Percentiles rank a stretch among this genome's conserved stretches.
phyloP scores from a whole-genome alignment of 2,888 invertebrate species.

The Portevinia maculata region DNA sequence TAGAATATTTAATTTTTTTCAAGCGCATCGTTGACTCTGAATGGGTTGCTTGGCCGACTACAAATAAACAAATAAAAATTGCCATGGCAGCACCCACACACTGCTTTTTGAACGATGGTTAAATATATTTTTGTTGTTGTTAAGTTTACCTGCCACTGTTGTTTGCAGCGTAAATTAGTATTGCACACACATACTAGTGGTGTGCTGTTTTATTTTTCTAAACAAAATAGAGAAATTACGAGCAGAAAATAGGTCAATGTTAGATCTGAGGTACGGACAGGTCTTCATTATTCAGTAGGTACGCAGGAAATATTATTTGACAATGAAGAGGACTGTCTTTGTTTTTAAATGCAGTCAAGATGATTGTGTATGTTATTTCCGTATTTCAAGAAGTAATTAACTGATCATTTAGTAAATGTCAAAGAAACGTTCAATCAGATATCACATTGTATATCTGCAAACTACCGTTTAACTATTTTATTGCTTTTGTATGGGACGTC shows the following conservation, averaged over 20 bases:
- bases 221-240: constrained; percentile 32
- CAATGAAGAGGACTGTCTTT: not conserved
- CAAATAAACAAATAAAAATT: constrained; percentile 27
- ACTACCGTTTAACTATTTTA: constrained; percentile 12
- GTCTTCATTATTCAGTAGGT: not conserved
- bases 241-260: constrained; percentile 65
- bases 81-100: constrained; percentile 2
- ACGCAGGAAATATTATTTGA: constrained; percentile 41
- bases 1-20: constrained; percentile 53
- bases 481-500: constrained; percentile 12
- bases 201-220: not conserved
- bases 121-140: constrained; percentile 5
- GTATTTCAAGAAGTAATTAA: constrained; percentile 1
- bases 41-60: constrained; percentile 10
- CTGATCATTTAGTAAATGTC: not conserved
- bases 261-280: constrained; percentile 19
- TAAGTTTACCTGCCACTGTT: constrained; percentile 18
- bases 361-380: not conserved
- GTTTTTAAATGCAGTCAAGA: no score
- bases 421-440: not conserved
- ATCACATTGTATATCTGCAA: not conserved
- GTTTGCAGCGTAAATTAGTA: constrained; percentile 21
- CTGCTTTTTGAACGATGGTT: not conserved
- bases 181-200: constrained; percentile 6
- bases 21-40: constrained; percentile 26